Conservation (phyloP, 53 echinoderm and acorn worm species). For the Echinometra lucunter region DNA sequence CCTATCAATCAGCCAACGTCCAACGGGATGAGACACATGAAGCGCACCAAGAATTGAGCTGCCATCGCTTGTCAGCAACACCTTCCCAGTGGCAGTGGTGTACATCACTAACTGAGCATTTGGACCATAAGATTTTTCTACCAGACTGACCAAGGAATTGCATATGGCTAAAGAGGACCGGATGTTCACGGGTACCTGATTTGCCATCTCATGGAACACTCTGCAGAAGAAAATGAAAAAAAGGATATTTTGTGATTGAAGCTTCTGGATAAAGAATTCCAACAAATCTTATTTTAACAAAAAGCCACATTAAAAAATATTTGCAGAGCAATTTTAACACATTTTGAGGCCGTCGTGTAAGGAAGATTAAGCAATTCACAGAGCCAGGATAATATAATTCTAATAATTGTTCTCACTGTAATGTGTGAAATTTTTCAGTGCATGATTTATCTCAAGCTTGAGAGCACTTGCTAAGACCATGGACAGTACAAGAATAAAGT, state of each 20-base stretch:
- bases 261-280: no score
- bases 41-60: slow-evolving; percentile 74
- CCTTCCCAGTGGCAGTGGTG: slow-evolving; percentile 76
- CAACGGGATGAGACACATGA: slow-evolving; percentile 80
- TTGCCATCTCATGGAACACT: neutral
- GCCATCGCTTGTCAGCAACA: slow-evolving; percentile 81
- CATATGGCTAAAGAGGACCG: slow-evolving; percentile 67
- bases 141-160: slow-evolving; percentile 67
- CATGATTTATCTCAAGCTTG: no score
- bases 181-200: slow-evolving; percentile 61
- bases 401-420: no score
- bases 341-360: no score
- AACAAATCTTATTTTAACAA: no score
- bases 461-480: no score
- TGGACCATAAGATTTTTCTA: slow-evolving; percentile 73
- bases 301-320: no score
- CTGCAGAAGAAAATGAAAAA: neutral
- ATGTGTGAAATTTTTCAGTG: no score
- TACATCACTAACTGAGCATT: slow-evolving; percentile 80
- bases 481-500: no score
- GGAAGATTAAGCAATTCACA: no score
- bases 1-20: slow-evolving; percentile 75
- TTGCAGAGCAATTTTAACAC: no score
- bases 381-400: no score
- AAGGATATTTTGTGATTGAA: neutral